Evolutionary conservation across 2,113 vertebrate genomes (phyloP).

Genomic region (Chamaea fasciata): DNA sequence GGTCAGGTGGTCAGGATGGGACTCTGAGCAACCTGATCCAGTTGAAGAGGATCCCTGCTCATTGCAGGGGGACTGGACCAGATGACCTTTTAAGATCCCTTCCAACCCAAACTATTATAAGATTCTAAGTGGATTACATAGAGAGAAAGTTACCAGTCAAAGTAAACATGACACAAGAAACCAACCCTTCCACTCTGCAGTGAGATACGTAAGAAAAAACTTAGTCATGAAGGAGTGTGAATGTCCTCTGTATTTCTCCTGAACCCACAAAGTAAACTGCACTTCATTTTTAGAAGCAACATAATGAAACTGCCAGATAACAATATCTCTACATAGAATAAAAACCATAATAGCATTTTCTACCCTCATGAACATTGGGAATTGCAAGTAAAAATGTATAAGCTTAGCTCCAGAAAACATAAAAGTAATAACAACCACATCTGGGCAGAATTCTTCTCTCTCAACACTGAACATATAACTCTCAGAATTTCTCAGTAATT

Average conservation of each 20-base stretch:
- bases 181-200: not conserved
- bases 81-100: not conserved
- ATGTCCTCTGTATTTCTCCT: not conserved
- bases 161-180: not conserved
- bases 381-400: not conserved
- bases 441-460: not conserved
- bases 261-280: not conserved
- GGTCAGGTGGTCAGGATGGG: not conserved
- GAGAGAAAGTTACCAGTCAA: not conserved
- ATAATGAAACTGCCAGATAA: not conserved
- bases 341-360: not conserved
- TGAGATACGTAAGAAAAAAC: not conserved
- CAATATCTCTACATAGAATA: not conserved
- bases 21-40: not conserved
- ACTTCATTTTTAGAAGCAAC: not conserved
- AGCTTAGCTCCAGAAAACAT: not conserved
- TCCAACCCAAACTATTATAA: not conserved
- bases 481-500: not conserved
- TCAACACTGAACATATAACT: not conserved
- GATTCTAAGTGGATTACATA: not conserved
- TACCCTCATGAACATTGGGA: not conserved
- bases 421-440: not conserved
- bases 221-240: not conserved
- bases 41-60: not conserved
- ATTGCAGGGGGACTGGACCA: not conserved